Evolutionary conservation across 2,888 invertebrate species (phyloP).

Genomic region (Tetropium fuscum): DNA sequence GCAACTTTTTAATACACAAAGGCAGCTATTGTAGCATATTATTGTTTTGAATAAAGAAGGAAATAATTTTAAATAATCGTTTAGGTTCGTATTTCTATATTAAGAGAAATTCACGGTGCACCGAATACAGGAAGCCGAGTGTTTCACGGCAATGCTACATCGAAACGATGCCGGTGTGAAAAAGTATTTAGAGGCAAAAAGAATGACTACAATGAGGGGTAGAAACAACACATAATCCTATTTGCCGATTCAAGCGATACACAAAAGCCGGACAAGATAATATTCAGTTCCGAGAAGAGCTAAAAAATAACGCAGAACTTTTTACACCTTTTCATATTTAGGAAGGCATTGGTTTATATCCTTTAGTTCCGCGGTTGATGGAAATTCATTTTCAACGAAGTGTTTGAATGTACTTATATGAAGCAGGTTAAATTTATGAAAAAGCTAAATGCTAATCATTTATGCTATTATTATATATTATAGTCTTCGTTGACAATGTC

Average conservation of each 20-base stretch:
- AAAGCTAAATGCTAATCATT: too few relatives aligned
- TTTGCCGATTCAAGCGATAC: slow-evolving; percentile 43
- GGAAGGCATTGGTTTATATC: not conserved
- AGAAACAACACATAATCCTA: slow-evolving; percentile 44
- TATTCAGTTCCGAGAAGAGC: slow-evolving; percentile 38
- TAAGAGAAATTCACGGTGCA: slow-evolving; percentile 14
- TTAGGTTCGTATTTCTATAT: too few relatives aligned
- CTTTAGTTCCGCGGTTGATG: slow-evolving; percentile 11
- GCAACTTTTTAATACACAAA: too few relatives aligned
- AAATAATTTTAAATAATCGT: too few relatives aligned
- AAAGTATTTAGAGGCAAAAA: slow-evolving; percentile 17
- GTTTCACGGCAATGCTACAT: not conserved
- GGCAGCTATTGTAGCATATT: too few relatives aligned
- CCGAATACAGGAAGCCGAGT: slow-evolving; percentile 5
- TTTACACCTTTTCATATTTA: slow-evolving; percentile 17
- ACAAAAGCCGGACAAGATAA: slow-evolving; percentile 50
- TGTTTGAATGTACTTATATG: too few relatives aligned
- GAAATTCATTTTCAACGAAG: too few relatives aligned
- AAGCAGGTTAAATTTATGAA: too few relatives aligned
- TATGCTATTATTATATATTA: too few relatives aligned
- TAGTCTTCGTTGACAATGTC: too few relatives aligned
- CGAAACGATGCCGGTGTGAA: slow-evolving; percentile 14
- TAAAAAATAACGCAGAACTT: slow-evolving; percentile 23
- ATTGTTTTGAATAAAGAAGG: too few relatives aligned
- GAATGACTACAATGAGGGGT: slow-evolving; percentile 23